These are phyloP conservation scores for Scomber colias DNA, from an alignment of 2,113 vertebrate species.

Conservation along the genomic window DNA sequence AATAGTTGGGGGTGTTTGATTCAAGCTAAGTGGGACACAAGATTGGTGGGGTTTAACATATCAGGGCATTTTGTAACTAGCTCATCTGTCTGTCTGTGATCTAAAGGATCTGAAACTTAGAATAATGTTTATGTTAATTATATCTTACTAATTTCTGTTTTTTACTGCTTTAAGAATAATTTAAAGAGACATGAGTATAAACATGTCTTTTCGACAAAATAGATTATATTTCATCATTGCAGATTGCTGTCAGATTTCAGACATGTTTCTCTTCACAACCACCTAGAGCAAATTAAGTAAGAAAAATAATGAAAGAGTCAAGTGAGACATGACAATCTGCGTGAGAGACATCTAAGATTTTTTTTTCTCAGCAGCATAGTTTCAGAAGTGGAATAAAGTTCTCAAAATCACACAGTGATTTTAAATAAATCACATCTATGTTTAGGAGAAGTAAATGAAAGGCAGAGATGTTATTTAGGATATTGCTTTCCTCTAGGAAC, in stretches of 20 bases:
- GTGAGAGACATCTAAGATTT: not conserved
- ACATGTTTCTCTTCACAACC: not conserved
- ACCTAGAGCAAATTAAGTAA: slow-evolving; percentile 2
- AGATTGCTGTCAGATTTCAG: not conserved
- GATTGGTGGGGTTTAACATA: not conserved
- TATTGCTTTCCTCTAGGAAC: slow-evolving; percentile 40
- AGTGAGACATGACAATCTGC: slow-evolving; percentile 3
- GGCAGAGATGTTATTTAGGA: slow-evolving; percentile 52
- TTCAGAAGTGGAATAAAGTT: not conserved
- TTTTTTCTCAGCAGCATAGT: slow-evolving; percentile 2
- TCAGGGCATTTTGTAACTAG: not conserved
- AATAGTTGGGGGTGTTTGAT: slow-evolving; percentile 12
- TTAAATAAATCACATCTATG: slow-evolving; percentile 53
- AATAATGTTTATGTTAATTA: not conserved
- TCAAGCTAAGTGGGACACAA: not conserved
- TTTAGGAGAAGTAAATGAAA: slow-evolving; percentile 59
- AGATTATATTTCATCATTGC: not conserved
- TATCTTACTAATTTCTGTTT: not conserved
- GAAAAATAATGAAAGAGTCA: slow-evolving; percentile 7
- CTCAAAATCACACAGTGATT: slow-evolving; percentile 23
- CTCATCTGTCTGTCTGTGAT: not conserved
- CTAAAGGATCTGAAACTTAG: not conserved
- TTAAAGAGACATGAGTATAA: not conserved
- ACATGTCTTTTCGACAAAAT: not conserved
- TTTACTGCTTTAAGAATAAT: not conserved